Conservation (phyloP, 2,797 vertebrate genomes). For the Melanotaenia nigrans region DNA sequence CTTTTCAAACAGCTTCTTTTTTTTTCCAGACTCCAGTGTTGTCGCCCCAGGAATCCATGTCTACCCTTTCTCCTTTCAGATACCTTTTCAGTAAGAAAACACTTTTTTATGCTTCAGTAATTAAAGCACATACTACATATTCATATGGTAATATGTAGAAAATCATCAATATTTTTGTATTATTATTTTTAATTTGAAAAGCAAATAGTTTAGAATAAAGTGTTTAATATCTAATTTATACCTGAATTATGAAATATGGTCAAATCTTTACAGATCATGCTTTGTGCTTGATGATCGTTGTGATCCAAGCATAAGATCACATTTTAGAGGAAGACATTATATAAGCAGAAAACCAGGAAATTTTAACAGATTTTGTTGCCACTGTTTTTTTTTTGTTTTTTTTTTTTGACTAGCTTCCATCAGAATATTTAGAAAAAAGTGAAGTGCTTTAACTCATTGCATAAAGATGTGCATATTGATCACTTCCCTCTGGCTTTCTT, state of each 20-base stretch:
- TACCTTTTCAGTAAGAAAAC: conserved; percentile 73
- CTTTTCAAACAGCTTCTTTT: no score
- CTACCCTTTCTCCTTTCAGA: conserved; percentile 81
- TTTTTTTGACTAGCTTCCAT: not conserved
- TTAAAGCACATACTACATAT: not conserved
- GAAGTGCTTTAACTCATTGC: not conserved
- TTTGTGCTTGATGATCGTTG: not conserved
- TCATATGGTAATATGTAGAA: not conserved
- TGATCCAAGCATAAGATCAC: no score
- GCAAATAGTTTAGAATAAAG: not conserved
- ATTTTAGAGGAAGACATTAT: no score
- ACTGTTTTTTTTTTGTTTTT: not conserved
- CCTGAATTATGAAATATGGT: not conserved
- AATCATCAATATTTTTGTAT: no score
- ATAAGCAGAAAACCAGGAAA: no score
- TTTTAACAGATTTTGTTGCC: not conserved
- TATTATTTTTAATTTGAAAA: not conserved
- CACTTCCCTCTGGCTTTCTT: not conserved
- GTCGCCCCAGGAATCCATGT: conserved; percentile 69
- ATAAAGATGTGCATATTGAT: not conserved
- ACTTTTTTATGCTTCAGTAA: not conserved
- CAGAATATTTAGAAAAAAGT: not conserved
- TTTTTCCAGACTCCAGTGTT: conserved; percentile 65
- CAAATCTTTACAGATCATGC: not conserved
- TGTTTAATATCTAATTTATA: not conserved